Evolutionary conservation across 2,113 vertebrate genomes (phyloP), one percentile per base, ranked within the genome.

Genomic region (Callipepla californica): DNA sequence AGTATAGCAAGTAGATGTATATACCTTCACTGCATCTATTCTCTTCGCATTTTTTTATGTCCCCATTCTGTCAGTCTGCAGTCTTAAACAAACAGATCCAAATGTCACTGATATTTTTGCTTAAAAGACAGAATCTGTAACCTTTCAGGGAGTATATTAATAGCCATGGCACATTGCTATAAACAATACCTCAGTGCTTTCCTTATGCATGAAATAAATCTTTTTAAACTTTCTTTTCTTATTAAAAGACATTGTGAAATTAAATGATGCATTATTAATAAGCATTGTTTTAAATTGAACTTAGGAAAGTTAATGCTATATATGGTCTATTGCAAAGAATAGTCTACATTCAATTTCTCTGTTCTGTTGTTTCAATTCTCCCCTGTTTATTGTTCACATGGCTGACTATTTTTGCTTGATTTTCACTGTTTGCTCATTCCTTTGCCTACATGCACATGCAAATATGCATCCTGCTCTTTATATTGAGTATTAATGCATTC

Each of bases 1-100:
- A 91, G 42, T 69, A 67, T 63, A 73, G 38, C 66, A 86, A 80
- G 81, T 69, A 79, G 78, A 83, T 51, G 48, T 48, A 26, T 93
- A 59, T 83, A 79, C 26, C 80, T 67, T 90, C 40, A 14, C 25
- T 73, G 32, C 32, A 79, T 94, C 48, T 92, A 63, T 91, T 93
- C 90, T 88, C 79, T 95, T 91, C 85, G 51, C 59, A 85, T 89
- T 82, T 96, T 96, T 95, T 96, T 84, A 67, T 97, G 95, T 92
- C 96, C 96, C 69, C 95, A 96, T 97, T 97, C 97, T 97, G 96
- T 97, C 97, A 96, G 88, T 96, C 74, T 94, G 68, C 40, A 73
- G 81, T 82, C 89, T 96, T 87, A 95, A 96, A 96, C 74, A 93
- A 96, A 96, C 92, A 92, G 53, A 89, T 97, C 92, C 90, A 97